Conservation (phyloP, 1,140 invertebrate genomes). For the Aricia agestis region DNA sequence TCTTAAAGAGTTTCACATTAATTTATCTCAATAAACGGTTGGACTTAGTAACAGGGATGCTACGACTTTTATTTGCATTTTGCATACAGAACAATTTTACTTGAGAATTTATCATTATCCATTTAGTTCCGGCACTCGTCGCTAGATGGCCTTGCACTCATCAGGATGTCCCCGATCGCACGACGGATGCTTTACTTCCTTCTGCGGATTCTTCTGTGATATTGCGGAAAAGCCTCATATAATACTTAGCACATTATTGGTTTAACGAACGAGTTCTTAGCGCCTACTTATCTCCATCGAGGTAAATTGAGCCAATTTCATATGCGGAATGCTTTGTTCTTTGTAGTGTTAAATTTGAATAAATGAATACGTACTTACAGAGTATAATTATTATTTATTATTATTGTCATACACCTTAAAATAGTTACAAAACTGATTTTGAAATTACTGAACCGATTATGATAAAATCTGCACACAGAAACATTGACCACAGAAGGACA, state of each 20-base stretch:
- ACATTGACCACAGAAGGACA: too few species aligned
- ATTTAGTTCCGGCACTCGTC: slow-evolving; percentile 41
- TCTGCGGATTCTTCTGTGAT: slow-evolving; percentile 43
- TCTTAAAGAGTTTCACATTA: too few species aligned
- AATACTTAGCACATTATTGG: slow-evolving; percentile 33
- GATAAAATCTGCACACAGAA: too few species aligned
- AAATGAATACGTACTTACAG: background rate
- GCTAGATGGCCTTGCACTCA: slow-evolving; percentile 52
- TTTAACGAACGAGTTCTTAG: background rate
- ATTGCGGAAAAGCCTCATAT: slow-evolving; percentile 59
- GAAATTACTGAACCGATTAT: too few species aligned
- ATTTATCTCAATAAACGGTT: too few species aligned
- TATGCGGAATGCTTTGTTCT: background rate
- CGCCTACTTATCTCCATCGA: slow-evolving; percentile 17
- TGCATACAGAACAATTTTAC: slow-evolving; percentile 27
- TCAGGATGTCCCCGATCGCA: slow-evolving; percentile 56
- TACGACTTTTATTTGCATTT: too few species aligned
- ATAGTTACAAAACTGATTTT: too few species aligned
- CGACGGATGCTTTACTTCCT: slow-evolving; percentile 51
- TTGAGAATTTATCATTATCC: slow-evolving; percentile 34
- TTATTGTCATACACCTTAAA: too few species aligned
- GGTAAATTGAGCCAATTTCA: slow-evolving; percentile 32
- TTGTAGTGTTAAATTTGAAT: background rate
- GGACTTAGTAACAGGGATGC: too few species aligned
- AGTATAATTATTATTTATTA: too few species aligned